Conservation (phyloP, 2,113 vertebrate species). For the Anser cygnoides region DNA sequence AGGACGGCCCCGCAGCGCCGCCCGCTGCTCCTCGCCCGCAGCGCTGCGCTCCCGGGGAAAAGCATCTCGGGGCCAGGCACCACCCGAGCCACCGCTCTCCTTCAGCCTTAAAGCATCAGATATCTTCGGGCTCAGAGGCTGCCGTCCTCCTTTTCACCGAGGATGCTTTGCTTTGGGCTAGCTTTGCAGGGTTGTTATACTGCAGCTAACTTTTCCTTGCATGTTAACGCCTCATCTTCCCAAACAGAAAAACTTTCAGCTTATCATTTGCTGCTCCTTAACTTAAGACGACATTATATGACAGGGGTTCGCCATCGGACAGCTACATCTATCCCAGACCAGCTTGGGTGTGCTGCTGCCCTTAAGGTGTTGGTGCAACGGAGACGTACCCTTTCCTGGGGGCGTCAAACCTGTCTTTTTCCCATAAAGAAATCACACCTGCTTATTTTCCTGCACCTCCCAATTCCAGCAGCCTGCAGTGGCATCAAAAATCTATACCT, state of each 20-base stretch:
- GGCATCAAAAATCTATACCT: conserved; percentile 32
- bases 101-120: background rate
- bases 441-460: background rate
- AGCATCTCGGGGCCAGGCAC: background rate
- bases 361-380: too few relatives aligned
- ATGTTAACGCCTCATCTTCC: background rate
- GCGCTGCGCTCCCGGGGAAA: background rate
- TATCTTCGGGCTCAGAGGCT: background rate
- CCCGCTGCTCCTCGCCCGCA: background rate
- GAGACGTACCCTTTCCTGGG: background rate
- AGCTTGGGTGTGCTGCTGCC: accelerated
- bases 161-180: background rate
- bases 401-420: background rate
- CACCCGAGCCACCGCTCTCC: background rate
- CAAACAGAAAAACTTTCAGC: background rate
- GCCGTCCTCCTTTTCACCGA: accelerated
- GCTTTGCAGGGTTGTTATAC: background rate
- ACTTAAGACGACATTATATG: background rate
- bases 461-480: background rate
- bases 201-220: background rate
- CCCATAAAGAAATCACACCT: background rate
- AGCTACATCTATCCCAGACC: background rate
- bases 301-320: background rate
- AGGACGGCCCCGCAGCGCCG: background rate
- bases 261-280: background rate